Conservation (phyloP, 2,797 vertebrate species). For the Pangasius sanitwongsei region DNA sequence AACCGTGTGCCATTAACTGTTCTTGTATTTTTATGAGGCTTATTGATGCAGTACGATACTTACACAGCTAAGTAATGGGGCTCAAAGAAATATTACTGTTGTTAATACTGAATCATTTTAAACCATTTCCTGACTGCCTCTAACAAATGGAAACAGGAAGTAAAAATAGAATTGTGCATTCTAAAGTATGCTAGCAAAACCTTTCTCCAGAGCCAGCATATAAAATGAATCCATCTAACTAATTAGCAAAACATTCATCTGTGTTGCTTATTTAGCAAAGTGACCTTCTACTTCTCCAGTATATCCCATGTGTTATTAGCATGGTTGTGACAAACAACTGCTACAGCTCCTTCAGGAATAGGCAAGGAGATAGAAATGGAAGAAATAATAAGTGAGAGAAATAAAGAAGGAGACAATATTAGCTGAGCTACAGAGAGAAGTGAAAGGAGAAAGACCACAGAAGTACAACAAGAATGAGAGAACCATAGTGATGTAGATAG, state of each 20-base stretch:
- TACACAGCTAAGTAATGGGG: not conserved
- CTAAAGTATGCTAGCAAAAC: conserved; percentile 8
- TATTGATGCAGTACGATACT: not conserved
- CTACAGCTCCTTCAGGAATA: not conserved
- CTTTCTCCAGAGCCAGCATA: conserved; percentile 28
- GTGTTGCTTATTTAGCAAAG: conserved; percentile 36
- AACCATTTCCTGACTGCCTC: conserved; percentile 36
- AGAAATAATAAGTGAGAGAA: not conserved
- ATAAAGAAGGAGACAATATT: not conserved
- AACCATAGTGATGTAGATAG: not conserved
- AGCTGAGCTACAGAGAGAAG: not conserved
- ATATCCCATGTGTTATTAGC: conserved; percentile 5
- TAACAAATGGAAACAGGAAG: conserved; percentile 42
- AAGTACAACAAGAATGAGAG: not conserved
- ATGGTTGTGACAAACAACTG: conserved; percentile 13
- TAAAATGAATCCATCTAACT: conserved; percentile 26
- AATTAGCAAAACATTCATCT: conserved; percentile 36
- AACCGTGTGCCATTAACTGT: not conserved
- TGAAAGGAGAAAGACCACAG: not conserved
- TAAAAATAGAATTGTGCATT: conserved; percentile 29
- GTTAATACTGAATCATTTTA: not conserved
- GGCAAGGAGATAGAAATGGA: not conserved
- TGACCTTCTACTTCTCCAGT: conserved; percentile 16
- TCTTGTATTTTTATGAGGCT: not conserved
- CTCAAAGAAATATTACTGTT: conserved; percentile 2